Evolutionary conservation across 2,888 invertebrate species (phyloP), one percentile per base, ranked within the genome.

Genomic region (Drosophila pegasa): DNA sequence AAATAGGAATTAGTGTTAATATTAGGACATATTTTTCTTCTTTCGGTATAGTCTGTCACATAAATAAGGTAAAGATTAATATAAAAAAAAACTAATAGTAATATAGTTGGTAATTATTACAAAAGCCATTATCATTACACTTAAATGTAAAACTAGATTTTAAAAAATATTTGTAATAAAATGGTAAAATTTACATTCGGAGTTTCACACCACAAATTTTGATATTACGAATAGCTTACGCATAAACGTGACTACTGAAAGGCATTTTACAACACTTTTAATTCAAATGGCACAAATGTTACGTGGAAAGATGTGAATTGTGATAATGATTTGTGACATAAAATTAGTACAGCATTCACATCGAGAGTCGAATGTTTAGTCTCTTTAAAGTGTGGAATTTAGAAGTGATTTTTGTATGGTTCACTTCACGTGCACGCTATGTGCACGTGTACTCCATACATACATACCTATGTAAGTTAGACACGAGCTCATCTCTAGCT

Each of bases 401-500:
- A n/a, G 5, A 25, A 43, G n/a, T 43, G n/a, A 43, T n/a, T n/a
- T 43, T n/a, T 45, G 45, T 3, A 45, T 45, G 22, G n/a, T 9
- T 5, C 6, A 9, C 6, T 16, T 0, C 27, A 45, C 16, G 27
- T 27, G 27, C 27, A 45, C 25, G 8, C 6, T 0, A 10, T 10
- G 27, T 16, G 27, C 27, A 45, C 45, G 31, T 31, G 18, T 31
- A 5, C 7, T 3, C 3, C n/a, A n/a, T n/a, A n/a, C n/a, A n/a
- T n/a, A n/a, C n/a, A n/a, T n/a, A n/a, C n/a, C n/a, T 7, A 8
- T 0, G 12, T 7, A 29, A 29, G 4, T 14, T 31, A 4, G 6
- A 14, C 47, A 48, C 47, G 47, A 18, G 20, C 9, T 14, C 47
- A 48, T 48, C 47, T 31, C 50, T 50, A 50, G 50, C 22, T 16